Percentiles rank a stretch among this genome's conserved stretches.
These are phyloP conservation scores for Orthosia cruda DNA, from an alignment of 2,888 invertebrate genomes.

Conservation along the genomic window DNA sequence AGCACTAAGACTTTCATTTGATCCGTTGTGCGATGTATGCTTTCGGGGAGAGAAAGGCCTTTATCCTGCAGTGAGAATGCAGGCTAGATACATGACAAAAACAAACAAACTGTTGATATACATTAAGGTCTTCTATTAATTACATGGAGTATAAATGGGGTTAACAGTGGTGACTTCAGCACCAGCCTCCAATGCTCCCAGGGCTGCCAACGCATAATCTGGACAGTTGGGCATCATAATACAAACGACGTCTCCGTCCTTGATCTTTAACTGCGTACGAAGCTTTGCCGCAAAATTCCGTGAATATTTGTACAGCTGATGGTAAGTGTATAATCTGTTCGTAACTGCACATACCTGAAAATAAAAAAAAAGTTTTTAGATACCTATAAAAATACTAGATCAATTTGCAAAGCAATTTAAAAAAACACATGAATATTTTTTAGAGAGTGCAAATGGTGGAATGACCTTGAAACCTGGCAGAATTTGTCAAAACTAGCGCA, in stretches of 20 bases:
- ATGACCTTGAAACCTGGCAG: too few species aligned
- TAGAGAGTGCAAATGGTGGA: too few species aligned
- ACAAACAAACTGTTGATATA: too few species aligned
- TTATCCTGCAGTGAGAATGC: too few species aligned
- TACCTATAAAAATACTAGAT: too few species aligned
- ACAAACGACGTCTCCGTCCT: slow-evolving; percentile 92
- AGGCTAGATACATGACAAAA: too few species aligned
- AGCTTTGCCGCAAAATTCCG: slow-evolving; percentile 92
- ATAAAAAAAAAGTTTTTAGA: neutral
- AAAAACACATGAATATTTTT: too few species aligned
- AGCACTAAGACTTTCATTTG: too few species aligned
- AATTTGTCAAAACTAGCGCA: too few species aligned
- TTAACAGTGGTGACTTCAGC: slow-evolving; percentile 93
- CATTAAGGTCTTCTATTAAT: slow-evolving; percentile 60
- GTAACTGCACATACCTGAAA: slow-evolving; percentile 93
- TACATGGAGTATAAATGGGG: slow-evolving; percentile 93
- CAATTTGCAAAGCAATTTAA: too few species aligned
- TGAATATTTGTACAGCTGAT: slow-evolving; percentile 92
- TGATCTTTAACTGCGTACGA: slow-evolving; percentile 92
- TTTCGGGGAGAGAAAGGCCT: too few species aligned
- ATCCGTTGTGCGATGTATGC: too few species aligned
- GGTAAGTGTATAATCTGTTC: slow-evolving; percentile 93
- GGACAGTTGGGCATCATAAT: slow-evolving; percentile 94
- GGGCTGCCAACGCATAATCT: slow-evolving; percentile 92
- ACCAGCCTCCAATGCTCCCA: slow-evolving; percentile 93